Conservation (phyloP, 2,888 invertebrate species). For the Machimus rusticus region DNA sequence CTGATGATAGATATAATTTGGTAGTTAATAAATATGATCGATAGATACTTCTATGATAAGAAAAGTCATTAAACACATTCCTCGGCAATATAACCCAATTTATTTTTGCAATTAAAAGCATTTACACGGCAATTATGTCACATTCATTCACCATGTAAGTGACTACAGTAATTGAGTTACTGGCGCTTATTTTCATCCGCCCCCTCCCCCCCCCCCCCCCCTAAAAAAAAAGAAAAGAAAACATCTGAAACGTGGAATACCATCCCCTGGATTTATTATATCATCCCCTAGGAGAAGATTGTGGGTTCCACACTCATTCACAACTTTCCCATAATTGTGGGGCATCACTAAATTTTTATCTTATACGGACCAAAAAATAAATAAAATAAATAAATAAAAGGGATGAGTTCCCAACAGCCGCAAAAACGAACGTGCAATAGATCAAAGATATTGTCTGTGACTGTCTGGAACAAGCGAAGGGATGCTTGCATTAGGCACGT, state of each 20-base stretch:
- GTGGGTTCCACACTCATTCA: neutral
- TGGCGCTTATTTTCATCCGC: neutral
- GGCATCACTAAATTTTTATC: neutral
- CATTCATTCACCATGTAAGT: neutral
- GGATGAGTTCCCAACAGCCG: neutral
- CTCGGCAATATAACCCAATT: neutral
- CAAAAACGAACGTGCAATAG: constrained; percentile 29
- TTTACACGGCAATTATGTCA: constrained; percentile 37
- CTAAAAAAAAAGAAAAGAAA: no score
- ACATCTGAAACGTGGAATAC: neutral
- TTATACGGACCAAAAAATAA: no score
- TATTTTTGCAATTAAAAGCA: neutral
- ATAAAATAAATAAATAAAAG: neutral
- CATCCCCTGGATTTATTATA: neutral
- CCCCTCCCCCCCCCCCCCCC: no score
- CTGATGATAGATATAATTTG: no score
- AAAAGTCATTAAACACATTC: neutral
- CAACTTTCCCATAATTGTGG: neutral
- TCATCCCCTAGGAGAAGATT: neutral
- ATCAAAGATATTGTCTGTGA: constrained; percentile 34
- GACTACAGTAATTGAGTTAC: constrained; percentile 17
- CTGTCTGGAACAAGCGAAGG: neutral
- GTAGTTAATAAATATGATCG: no score
- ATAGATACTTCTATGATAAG: neutral
- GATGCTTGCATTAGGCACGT: constrained; percentile 32